These are phyloP conservation scores for Napeogenes inachia DNA, from an alignment of 2,888 invertebrate species.

Conservation along the genomic window DNA sequence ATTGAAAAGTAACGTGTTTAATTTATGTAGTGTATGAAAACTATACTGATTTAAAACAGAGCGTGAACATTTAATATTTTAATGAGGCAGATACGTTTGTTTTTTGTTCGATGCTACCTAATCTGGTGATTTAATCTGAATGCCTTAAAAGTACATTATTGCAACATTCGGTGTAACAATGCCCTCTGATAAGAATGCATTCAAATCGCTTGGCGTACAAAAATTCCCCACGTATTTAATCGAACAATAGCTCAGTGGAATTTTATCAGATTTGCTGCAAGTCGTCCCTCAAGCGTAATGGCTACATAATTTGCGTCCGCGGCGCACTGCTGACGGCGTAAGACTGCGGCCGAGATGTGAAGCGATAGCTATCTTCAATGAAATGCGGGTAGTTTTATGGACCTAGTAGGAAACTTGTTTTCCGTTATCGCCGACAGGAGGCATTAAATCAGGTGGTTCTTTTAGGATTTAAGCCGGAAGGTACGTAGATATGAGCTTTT, in stretches of 20 bases:
- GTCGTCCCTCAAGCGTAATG: constrained; percentile 58
- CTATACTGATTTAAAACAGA: no score
- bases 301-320: constrained; percentile 60
- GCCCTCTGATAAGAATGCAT: constrained; percentile 16
- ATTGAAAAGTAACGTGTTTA: no score
- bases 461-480: constrained; percentile 21
- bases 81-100: background rate
- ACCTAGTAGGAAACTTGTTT: constrained; percentile 56
- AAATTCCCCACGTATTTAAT: constrained; percentile 27
- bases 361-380: constrained; percentile 59
- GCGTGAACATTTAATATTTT: constrained; percentile 12
- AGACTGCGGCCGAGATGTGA: constrained; percentile 61
- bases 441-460: constrained; percentile 68
- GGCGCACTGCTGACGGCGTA: constrained; percentile 55
- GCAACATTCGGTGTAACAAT: constrained; percentile 2
- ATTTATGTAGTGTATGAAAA: no score
- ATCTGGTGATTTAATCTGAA: background rate
- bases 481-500: constrained; percentile 17
- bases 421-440: constrained; percentile 60
- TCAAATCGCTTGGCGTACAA: constrained; percentile 7
- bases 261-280: constrained; percentile 50
- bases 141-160: background rate
- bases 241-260: constrained; percentile 38
- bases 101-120: constrained; percentile 14
- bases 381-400: constrained; percentile 67